These are phyloP conservation scores for Aphelocoma coerulescens DNA, from an alignment of 2,113 vertebrate species.

Conservation along the genomic window DNA sequence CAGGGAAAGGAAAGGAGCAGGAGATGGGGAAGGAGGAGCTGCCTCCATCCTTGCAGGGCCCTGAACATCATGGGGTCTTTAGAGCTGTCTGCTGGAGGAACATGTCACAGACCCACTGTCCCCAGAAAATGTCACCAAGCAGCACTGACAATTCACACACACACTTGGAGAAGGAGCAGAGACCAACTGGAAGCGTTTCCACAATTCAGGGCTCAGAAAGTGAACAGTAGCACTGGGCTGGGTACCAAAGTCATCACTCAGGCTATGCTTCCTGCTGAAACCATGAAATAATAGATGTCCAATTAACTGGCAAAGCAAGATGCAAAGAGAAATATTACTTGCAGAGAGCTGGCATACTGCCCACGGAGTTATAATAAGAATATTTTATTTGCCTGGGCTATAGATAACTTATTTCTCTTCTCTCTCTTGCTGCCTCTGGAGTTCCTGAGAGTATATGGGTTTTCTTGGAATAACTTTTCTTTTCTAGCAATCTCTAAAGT, in stretches of 20 bases:
- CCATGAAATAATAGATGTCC: conserved; percentile 49
- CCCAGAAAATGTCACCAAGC: background rate
- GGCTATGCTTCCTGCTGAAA: conserved; percentile 39
- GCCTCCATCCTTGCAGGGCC: background rate
- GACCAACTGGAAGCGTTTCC: background rate
- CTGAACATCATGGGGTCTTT: background rate
- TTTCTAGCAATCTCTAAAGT: background rate
- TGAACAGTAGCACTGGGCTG: conserved; percentile 21
- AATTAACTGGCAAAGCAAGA: conserved; percentile 35
- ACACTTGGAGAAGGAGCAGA: background rate
- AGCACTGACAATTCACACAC: background rate
- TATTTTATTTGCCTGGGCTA: conserved; percentile 33
- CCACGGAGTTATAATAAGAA: conserved; percentile 38
- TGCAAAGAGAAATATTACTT: conserved; percentile 24
- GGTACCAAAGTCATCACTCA: conserved; percentile 39
- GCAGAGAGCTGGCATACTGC: conserved; percentile 20
- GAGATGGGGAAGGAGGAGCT: background rate
- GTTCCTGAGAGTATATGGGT: background rate
- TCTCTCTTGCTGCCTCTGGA: background rate
- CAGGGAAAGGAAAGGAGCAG: background rate
- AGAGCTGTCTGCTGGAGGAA: background rate
- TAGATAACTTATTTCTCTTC: conserved; percentile 40
- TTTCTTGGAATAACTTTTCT: conserved; percentile 22
- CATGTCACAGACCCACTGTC: accelerated
- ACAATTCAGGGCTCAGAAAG: background rate